phyloP scores from a whole-genome alignment of 2,113 vertebrate species.

The Grammomys surdaster region DNA sequence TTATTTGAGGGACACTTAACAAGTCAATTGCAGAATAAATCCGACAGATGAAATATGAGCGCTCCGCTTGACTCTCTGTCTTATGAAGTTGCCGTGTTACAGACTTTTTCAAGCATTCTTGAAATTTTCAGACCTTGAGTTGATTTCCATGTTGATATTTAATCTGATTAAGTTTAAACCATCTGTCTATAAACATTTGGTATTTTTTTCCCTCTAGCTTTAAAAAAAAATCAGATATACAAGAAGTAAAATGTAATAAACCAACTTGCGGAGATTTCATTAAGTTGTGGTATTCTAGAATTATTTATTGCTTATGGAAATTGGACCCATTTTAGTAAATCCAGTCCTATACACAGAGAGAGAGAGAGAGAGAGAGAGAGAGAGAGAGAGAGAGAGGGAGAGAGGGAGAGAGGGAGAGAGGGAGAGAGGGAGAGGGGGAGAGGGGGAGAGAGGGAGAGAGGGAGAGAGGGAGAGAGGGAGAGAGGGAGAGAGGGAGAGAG shows the following conservation, averaged over 20 bases:
- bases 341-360: not conserved
- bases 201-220: conserved; percentile 69
- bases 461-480: no score
- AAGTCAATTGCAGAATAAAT: conserved; percentile 84
- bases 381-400: not conserved
- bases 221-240: conserved; percentile 76
- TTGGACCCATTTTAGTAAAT: conserved; percentile 62
- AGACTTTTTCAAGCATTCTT: conserved; percentile 80
- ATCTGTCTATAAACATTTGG: conserved; percentile 81
- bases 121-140: conserved; percentile 81
- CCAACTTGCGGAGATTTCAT: conserved; percentile 73
- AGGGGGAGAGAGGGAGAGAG: no score
- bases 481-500: no score
- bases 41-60: conserved; percentile 82
- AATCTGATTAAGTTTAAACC: conserved; percentile 81
- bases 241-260: conserved; percentile 78
- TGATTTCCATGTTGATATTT: conserved; percentile 82
- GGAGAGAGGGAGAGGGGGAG: no score
- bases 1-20: conserved; percentile 82
- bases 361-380: not conserved
- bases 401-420: not conserved
- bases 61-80: conserved; percentile 70
- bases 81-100: conserved; percentile 75
- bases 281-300: conserved; percentile 71
- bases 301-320: conserved; percentile 71